Base-by-base conservation (phyloP, 2,797 vertebrate species). In the Paedocypris micromegethes region DNA sequence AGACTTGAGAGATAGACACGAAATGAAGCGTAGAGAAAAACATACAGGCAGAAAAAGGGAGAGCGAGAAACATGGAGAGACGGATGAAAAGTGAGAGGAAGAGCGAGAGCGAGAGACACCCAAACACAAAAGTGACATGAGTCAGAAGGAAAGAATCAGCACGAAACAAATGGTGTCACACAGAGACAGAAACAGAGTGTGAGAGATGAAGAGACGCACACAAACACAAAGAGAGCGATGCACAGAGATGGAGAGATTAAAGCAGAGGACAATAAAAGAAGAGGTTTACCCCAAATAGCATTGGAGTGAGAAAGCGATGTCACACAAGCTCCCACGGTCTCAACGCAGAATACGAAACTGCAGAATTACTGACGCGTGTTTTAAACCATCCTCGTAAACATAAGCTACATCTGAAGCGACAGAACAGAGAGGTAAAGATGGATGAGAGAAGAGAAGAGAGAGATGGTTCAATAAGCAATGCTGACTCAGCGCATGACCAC, bases 311-410 rank as follows among this genome's bases (percentile, higher is more conserved):
- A 37, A 48, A 5, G 7, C 5, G 39, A 42, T 53, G 58, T 61
- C 64, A 73, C 52, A 56, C 43, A 64, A 42, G 55, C 39, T n/a
- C 61, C 40, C 41, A 61, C 9, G 39, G 46, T 61, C 57, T 61
- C 52, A 37, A 47, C 49, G 45, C 51, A 65, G 50, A 43, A 57
- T 47, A 66, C 70, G 49, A 74, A 74, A 70, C 57, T 46, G 51
- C 63, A 74, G 65, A 65, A 69, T 68, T 68, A 74, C 68, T 58
- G 55, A 68, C 64, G 66, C 61, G 66, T 64, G 55, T 43, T 52
- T 59, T 64, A 73, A 63, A 73, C 66, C 45, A 61, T 38, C 44
- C 6, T 61, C 66, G 55, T 50, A 45, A 61, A 61, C 55, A 68
- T 68, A 61, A 59, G 50, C 57, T 39, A 48, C 55, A 68, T 68